Conservation (phyloP, 2,797 vertebrate genomes). For the Apogon hyalosoma region DNA sequence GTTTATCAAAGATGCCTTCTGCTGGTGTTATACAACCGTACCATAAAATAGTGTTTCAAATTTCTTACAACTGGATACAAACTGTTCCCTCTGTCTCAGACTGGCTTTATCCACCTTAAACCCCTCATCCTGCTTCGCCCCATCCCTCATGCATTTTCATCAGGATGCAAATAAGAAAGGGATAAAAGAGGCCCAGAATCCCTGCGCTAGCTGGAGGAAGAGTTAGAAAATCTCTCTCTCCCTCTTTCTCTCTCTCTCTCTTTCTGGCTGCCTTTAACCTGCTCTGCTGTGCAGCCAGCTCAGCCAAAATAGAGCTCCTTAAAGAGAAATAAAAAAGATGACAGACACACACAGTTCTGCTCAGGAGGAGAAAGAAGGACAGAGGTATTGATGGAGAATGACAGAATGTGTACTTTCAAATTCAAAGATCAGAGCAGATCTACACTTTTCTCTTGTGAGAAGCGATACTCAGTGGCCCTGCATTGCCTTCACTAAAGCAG, state of each 20-base stretch:
- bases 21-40: conserved; percentile 69
- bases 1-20: conserved; percentile 75
- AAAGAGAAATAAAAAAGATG: conserved; percentile 36
- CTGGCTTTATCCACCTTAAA: conserved; percentile 84
- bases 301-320: conserved; percentile 74
- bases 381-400: conserved; percentile 67
- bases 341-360: conserved; percentile 63
- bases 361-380: conserved; percentile 63
- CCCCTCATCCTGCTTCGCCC: conserved; percentile 80
- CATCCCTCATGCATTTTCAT: conserved; percentile 85
- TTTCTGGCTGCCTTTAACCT: conserved; percentile 74
- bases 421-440: conserved; percentile 64
- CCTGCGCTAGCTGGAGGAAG: conserved; percentile 79
- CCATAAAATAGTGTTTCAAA: conserved; percentile 73
- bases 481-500: conserved; percentile 49
- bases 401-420: conserved; percentile 66
- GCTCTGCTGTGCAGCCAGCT: conserved; percentile 69
- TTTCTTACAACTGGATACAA: conserved; percentile 80
- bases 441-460: conserved; percentile 50
- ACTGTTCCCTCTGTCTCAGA: conserved; percentile 79
- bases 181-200: conserved; percentile 84
- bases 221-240: conserved; percentile 71
- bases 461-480: conserved; percentile 33
- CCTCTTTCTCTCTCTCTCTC: conserved; percentile 35
- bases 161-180: conserved; percentile 84